A percentile compares a stretch with the other conserved stretches of the same genome.
Conservation (phyloP, 2,797 vertebrate genomes). For the Ibycter americanus region DNA sequence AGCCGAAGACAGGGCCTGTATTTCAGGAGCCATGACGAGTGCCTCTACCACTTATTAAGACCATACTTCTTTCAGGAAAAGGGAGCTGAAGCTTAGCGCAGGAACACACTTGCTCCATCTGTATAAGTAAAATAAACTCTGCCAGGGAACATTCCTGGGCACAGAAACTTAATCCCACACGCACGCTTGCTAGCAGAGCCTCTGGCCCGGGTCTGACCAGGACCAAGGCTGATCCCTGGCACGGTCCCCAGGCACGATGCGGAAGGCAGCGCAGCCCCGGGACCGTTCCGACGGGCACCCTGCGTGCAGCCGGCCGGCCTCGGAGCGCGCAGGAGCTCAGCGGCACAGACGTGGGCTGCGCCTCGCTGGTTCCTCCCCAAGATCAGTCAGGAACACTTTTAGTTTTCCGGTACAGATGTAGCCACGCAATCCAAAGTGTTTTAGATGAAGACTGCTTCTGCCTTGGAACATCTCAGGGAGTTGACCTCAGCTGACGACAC, state of each 20-base stretch:
- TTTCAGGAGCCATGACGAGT: neutral
- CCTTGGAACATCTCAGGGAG: neutral
- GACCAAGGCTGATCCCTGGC: neutral
- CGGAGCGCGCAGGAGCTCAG: neutral
- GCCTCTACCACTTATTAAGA: neutral
- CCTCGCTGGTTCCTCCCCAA: rapidly evolving
- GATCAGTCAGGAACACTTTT: neutral
- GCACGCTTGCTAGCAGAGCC: neutral
- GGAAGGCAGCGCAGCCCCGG: rapidly evolving
- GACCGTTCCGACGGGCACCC: neutral
- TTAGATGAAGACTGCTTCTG: neutral
- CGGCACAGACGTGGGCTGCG: neutral
- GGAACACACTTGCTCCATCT: neutral
- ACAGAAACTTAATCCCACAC: neutral
- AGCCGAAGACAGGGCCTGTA: neutral
- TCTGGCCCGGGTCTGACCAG: neutral
- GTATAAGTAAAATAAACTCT: neutral
- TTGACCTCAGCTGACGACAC: neutral
- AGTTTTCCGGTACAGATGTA: neutral
- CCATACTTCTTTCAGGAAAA: rapidly evolving
- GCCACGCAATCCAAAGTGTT: neutral
- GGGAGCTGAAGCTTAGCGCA: neutral
- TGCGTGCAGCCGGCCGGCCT: neutral
- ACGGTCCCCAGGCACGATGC: rapidly evolving
- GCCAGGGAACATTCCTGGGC: neutral